A percentile compares a stretch with the other conserved stretches of the same genome.
Evolutionary conservation across 2,113 vertebrate species (phyloP).

Genomic region (Cromileptes altivelis): DNA sequence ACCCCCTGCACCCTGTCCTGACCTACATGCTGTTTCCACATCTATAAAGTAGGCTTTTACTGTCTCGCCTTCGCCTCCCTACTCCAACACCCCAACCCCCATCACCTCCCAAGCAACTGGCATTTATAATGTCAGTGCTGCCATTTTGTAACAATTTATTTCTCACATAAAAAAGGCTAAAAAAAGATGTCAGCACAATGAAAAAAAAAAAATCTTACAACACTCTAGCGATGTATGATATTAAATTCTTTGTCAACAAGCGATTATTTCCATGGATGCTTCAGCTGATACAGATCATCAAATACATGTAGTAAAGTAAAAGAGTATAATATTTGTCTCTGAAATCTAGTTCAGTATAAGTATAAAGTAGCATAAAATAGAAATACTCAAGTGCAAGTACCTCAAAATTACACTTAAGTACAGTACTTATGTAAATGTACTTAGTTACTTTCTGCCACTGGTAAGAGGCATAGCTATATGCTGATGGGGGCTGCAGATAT

Average conservation of each 20-base stretch:
- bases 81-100: slow-evolving; percentile 20
- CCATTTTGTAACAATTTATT: not conserved
- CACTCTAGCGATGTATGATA: too few species aligned
- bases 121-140: not conserved
- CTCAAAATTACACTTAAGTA: too few species aligned
- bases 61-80: not conserved
- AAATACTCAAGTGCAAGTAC: too few species aligned
- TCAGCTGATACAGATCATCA: too few species aligned
- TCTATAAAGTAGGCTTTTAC: slow-evolving; percentile 37
- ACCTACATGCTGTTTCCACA: slow-evolving; percentile 50
- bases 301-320: too few species aligned
- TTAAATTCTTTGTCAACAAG: not conserved
- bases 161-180: slow-evolving; percentile 1
- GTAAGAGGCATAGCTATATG: not conserved
- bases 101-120: not conserved
- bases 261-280: not conserved
- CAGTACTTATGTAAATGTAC: too few species aligned
- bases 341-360: too few species aligned
- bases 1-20: slow-evolving; percentile 29
- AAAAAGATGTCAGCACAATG: not conserved
- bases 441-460: too few species aligned
- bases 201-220: not conserved
- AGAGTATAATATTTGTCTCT: too few species aligned
- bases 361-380: too few species aligned
- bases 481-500: not conserved